phyloP scores from a whole-genome alignment of 2,797 vertebrate genomes.

The Scomberomorus guttatus region DNA sequence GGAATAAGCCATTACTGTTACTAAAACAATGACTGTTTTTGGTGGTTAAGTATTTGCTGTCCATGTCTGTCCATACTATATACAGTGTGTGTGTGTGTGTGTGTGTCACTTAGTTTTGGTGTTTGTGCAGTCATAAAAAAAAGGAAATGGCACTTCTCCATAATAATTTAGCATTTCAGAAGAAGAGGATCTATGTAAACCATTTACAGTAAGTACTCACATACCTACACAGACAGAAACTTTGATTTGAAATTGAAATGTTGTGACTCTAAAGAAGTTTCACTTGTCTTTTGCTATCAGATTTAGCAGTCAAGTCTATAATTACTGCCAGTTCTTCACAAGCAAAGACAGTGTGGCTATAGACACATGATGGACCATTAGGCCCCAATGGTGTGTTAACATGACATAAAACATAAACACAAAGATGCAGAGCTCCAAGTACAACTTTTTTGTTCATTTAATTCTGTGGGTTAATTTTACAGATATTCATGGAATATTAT shows the following conservation, averaged over 20 bases:
- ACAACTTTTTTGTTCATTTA: too few relatives aligned
- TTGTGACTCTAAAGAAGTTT: neutral
- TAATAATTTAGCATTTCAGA: constrained; percentile 59
- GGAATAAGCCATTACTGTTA: constrained; percentile 9
- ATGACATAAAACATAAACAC: neutral
- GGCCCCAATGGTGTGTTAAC: neutral
- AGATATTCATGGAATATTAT: too few relatives aligned
- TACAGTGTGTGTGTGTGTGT: neutral
- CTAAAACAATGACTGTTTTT: constrained; percentile 8
- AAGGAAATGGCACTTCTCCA: constrained; percentile 70
- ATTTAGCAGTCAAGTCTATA: neutral
- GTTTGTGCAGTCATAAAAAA: constrained; percentile 43
- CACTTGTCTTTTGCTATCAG: constrained; percentile 4
- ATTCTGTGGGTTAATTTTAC: too few relatives aligned
- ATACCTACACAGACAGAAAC: neutral
- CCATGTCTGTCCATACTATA: neutral
- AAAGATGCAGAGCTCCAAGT: neutral
- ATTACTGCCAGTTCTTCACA: neutral
- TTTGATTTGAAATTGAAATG: constrained; percentile 4
- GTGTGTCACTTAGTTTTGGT: neutral
- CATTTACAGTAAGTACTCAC: constrained; percentile 66
- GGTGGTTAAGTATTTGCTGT: neutral
- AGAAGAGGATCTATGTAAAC: constrained; percentile 66
- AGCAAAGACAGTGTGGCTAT: neutral
- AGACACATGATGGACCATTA: constrained; percentile 8